These are phyloP conservation scores for Drosophila multiciliata DNA, from an alignment of 2,888 invertebrate species.

Conservation along the genomic window DNA sequence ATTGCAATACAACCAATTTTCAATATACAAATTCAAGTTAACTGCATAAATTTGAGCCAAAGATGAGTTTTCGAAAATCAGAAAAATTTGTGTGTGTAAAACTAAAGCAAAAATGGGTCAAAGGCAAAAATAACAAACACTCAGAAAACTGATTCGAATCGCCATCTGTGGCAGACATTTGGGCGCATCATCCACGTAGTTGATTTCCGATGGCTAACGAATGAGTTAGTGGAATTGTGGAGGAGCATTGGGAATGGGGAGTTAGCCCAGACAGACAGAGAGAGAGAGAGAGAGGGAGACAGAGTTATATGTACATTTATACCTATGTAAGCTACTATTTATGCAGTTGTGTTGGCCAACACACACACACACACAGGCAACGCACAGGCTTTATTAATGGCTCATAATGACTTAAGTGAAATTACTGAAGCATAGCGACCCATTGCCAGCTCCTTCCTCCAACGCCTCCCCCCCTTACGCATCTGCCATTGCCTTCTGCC, in stretches of 20 bases:
- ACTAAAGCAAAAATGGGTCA: not conserved
- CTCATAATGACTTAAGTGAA: slow-evolving; percentile 82
- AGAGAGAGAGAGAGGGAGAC: no score
- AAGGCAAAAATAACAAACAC: slow-evolving; percentile 8
- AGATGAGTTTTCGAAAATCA: not conserved
- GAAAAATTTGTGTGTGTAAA: not conserved
- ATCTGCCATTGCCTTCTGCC: slow-evolving; percentile 7
- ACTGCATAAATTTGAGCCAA: slow-evolving; percentile 27
- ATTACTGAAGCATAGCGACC: slow-evolving; percentile 81
- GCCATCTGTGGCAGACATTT: slow-evolving; percentile 39
- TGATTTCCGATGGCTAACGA: slow-evolving; percentile 37
- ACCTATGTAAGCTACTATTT: slow-evolving; percentile 36
- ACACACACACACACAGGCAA: not conserved
- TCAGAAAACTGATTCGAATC: slow-evolving; percentile 11
- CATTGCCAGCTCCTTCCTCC: slow-evolving; percentile 17
- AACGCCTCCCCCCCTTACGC: not conserved
- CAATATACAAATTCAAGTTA: slow-evolving; percentile 32
- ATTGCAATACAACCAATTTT: slow-evolving; percentile 50
- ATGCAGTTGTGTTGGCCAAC: slow-evolving; percentile 9
- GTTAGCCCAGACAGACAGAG: not conserved
- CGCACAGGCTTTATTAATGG: slow-evolving; percentile 74
- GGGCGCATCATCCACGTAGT: slow-evolving; percentile 38
- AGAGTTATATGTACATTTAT: slow-evolving; percentile 33
- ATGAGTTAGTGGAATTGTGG: slow-evolving; percentile 7
- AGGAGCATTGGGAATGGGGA: not conserved